Conservation (phyloP, 1,140 invertebrate genomes). For the Orchesella cincta region DNA sequence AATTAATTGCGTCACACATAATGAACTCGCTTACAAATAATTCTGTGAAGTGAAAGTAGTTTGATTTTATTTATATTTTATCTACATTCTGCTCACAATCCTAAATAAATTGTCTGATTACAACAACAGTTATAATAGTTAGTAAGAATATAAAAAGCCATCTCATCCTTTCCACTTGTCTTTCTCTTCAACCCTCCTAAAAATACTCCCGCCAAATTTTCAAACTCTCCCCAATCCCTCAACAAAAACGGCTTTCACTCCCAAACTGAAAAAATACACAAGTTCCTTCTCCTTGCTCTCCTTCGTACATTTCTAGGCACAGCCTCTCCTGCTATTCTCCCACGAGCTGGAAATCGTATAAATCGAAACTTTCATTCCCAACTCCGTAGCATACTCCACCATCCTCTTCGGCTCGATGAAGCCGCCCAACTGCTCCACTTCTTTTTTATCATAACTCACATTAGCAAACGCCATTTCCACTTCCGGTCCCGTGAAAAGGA, state of each 20-base stretch:
- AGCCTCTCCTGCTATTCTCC: conserved; percentile 27
- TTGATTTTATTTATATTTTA: no score
- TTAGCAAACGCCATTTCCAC: conserved; percentile 10
- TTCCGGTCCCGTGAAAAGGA: conserved; percentile 40
- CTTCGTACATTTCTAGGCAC: neutral
- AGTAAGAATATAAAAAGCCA: no score
- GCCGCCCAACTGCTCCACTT: conserved; percentile 37
- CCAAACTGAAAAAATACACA: conserved; percentile 6
- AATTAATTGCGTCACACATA: no score
- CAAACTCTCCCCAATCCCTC: conserved; percentile 22
- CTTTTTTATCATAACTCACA: neutral
- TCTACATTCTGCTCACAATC: no score
- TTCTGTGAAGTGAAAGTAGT: no score
- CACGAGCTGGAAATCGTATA: conserved; percentile 45
- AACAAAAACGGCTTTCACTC: conserved; percentile 30
- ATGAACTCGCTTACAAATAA: no score
- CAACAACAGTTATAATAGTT: no score
- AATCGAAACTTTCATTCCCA: conserved; percentile 38
- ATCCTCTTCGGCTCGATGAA: conserved; percentile 42
- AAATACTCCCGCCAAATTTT: no score
- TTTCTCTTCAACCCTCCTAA: no score
- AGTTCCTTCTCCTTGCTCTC: conserved; percentile 28
- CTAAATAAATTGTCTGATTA: no score
- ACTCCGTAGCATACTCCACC: conserved; percentile 30
- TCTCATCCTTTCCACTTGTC: no score